Percentiles rank a stretch among this genome's conserved stretches.
phyloP scores from a whole-genome alignment of 2,888 invertebrate genomes.

The Tricholauxania praeusta region DNA sequence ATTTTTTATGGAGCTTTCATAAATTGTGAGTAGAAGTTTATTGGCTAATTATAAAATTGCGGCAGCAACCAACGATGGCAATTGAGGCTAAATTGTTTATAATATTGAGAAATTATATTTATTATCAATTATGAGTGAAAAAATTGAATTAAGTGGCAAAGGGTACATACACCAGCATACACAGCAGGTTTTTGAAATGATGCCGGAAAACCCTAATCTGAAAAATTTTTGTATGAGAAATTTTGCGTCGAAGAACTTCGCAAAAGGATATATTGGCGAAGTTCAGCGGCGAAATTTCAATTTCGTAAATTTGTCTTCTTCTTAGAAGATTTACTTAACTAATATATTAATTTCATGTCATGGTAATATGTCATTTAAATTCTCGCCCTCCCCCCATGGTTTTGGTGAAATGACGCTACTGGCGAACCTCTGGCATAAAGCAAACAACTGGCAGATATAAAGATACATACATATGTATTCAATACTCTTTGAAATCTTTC shows the following conservation, averaged over 20 bases:
- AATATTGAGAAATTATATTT: conserved; percentile 23
- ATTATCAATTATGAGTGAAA: conserved; percentile 2
- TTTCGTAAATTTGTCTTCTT: too few relatives aligned
- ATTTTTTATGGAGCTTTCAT: conserved; percentile 17
- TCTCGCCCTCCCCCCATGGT: too few relatives aligned
- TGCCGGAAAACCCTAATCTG: too few relatives aligned
- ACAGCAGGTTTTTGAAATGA: too few relatives aligned
- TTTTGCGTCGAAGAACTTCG: neutral
- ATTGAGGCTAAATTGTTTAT: conserved; percentile 11
- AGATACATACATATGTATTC: neutral
- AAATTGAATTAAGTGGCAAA: neutral
- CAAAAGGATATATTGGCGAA: neutral
- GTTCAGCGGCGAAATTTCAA: too few relatives aligned
- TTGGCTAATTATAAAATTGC: conserved; percentile 12
- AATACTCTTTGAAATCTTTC: neutral
- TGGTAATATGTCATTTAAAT: too few relatives aligned
- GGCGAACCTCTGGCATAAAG: too few relatives aligned
- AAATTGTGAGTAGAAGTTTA: conserved; percentile 3
- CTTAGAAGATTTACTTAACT: too few relatives aligned
- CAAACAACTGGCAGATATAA: too few relatives aligned
- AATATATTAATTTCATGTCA: too few relatives aligned
- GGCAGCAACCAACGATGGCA: neutral
- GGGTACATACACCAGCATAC: neutral
- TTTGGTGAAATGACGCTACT: too few relatives aligned
- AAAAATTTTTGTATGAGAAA: too few relatives aligned